Percentiles rank a stretch among this genome's conserved stretches.
phyloP scores from a whole-genome alignment of 2,113 vertebrate species.

The Physeter macrocephalus region DNA sequence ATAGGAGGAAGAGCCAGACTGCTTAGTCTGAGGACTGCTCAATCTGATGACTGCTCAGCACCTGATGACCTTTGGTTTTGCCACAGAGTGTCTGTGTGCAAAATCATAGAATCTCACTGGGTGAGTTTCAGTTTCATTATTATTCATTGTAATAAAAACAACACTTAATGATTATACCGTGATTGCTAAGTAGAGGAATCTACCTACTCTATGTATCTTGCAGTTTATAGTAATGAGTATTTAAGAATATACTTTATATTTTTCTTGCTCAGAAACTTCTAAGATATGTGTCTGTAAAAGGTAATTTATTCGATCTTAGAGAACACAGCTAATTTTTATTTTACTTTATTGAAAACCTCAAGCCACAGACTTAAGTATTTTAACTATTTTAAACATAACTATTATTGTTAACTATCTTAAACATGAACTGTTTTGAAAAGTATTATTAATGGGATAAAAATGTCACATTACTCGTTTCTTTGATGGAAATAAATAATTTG shows the following conservation, averaged over 20 bases:
- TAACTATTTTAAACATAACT: too few species aligned
- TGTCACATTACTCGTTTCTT: neutral
- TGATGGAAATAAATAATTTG: neutral
- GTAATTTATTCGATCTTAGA: neutral
- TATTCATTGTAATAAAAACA: neutral
- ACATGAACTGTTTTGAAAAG: neutral
- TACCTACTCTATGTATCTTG: neutral
- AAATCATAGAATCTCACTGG: neutral
- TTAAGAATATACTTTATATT: neutral
- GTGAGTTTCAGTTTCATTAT: neutral
- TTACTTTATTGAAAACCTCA: neutral
- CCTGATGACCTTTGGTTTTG: neutral
- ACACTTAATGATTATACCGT: neutral
- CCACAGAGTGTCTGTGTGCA: neutral
- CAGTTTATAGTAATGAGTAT: neutral
- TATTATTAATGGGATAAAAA: neutral
- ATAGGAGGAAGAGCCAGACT: neutral
- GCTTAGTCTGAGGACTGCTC: neutral
- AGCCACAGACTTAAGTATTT: neutral
- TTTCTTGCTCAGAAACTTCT: neutral
- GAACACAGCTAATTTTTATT: neutral
- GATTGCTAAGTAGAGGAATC: neutral
- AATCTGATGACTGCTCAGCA: neutral
- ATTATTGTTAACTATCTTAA: too few species aligned
- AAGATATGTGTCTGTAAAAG: neutral